A percentile compares a stretch with the other conserved stretches of the same genome.
Conservation (phyloP, 2,113 vertebrate species). For the Synchiropus splendidus region DNA sequence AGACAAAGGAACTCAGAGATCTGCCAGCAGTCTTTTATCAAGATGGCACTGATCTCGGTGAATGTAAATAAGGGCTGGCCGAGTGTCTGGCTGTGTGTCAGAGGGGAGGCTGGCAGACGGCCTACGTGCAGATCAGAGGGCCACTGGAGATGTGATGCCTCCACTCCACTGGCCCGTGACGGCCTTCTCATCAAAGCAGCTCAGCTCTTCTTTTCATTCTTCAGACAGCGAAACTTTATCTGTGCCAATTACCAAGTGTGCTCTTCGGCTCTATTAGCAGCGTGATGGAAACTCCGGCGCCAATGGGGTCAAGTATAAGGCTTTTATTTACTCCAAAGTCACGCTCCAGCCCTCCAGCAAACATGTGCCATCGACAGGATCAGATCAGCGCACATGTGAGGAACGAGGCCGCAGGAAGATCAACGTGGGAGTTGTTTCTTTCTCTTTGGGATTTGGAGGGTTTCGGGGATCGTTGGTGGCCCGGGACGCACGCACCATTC, state of each 20-base stretch:
- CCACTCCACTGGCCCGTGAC: slow-evolving; percentile 29
- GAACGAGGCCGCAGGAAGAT: too few relatives aligned
- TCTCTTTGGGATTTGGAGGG: too few relatives aligned
- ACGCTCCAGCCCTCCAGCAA: slow-evolving; percentile 5
- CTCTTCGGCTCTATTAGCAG: neutral
- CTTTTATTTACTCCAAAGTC: slow-evolving; percentile 33
- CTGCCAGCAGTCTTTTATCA: slow-evolving; percentile 5
- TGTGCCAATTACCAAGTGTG: slow-evolving; percentile 9
- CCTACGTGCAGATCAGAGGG: slow-evolving; percentile 38
- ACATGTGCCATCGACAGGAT: slow-evolving; percentile 14
- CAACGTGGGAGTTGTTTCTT: too few relatives aligned
- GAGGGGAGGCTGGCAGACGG: slow-evolving; percentile 7
- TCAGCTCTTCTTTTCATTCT: slow-evolving; percentile 4
- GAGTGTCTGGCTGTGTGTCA: slow-evolving; percentile 3
- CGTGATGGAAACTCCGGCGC: slow-evolving; percentile 5
- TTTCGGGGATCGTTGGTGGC: too few relatives aligned
- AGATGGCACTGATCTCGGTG: neutral
- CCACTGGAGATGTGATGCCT: slow-evolving; percentile 31
- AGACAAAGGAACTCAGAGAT: too few relatives aligned
- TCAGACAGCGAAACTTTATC: slow-evolving; percentile 18
- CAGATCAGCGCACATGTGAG: too few relatives aligned
- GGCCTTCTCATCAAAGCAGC: neutral
- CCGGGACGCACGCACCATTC: too few relatives aligned
- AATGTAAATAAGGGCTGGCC: slow-evolving; percentile 8
- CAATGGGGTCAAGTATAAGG: slow-evolving; percentile 12